Base-by-base conservation (phyloP, 2,888 invertebrate species). In the Alloscopus bannaensis region DNA sequence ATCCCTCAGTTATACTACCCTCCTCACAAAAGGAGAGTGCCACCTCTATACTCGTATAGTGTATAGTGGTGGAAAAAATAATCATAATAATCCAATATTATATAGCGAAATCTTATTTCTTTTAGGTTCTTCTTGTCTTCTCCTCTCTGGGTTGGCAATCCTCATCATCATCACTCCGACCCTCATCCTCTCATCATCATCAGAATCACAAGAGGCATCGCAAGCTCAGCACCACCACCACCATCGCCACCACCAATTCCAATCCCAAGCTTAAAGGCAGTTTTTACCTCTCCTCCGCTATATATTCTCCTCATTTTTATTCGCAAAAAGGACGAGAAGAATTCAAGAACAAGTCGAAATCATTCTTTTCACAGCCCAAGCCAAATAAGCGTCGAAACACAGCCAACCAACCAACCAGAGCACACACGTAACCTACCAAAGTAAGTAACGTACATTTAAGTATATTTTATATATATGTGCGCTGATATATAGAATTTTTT, bases 371-470 rank as follows among this genome's bases (percentile, higher is more conserved):
- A 76, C 40, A 77, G 52, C 69, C 68, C 50, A 69, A 66, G 69
- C 73, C 79, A 73, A 77, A 60, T 60, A 71, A 79, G 79, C 79
- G 79, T 79, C 79, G 72, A 73, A 68, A 73, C 65, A 78, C 77
- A 73, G 60, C 79, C 79, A 79, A 79, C 79, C 79, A 73, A 68
- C 79, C 79, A 79, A 73, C 79, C 79, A 79, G 79, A 60, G 79
- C 72, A 59, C 66, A 69, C 66, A 66, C 65, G 59, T 57, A 75
- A 66, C 57, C 45, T 65, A 73, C 75, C 60, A 79, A 79, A 79
- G 79, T 79, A 79, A 79, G 79, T 79, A 79, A 79, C 79, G 72
- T 73, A 79, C 72, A 79, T 68, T 68, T 55, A 31, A 22, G 36
- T 79, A 79, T 79, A 79, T 79, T 73, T 31, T 60, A 60, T 40